Base-by-base conservation (phyloP, 92 coral and sea anemone genomes). In the Zoanthus sociatus region DNA sequence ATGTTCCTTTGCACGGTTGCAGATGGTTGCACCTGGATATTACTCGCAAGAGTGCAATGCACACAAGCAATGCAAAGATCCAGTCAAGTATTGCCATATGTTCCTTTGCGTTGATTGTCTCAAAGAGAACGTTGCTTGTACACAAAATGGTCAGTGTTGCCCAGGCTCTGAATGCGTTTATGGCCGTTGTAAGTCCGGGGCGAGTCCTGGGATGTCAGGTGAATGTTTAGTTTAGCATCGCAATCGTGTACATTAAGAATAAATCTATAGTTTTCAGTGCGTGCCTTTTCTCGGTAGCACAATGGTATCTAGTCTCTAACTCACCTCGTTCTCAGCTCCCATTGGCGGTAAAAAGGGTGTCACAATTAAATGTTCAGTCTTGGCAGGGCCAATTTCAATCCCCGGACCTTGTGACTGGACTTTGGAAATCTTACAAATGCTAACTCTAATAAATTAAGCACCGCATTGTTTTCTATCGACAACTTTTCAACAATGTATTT, bases 131-230 rank as follows among this genome's bases (percentile, higher is more conserved):
- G 99, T 97, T 1, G 99, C 99, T 32, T 97, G 99, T 88, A 97
- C 99, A 18, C 99, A 97, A 71, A 97, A 97, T 78, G 99, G 99
- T 55, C 99, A 97, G 94, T 97, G 99, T 32, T 97, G 99, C 87
- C 98, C 98, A 77, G 87, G 92, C 68, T 94, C 98, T n/a, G 98
- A 95, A 89, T 97, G 99, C 86, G 94, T 95, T 60, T 97, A 97
- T 77, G 99, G 99, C 26, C 95, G 99, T n/a, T 97, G 99, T 87
- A 97, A 93, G 89, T 87, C 98, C 83, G 99, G 99, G 31, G 92
- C 98, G 63, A 89, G 64, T 78, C 89, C 94, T 14, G 98, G 95
- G 37, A 87, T 93, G 63, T 94, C 98, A 79, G 98, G 98, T 92
- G 32, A 71, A 86, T 92, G 53, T 14, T 37, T 37, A 37, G 2